A percentile compares a stretch with the other conserved stretches of the same genome.
These are phyloP conservation scores for Microplitis demolitor DNA, from an alignment of 1,140 invertebrate genomes.

Conservation along the genomic window DNA sequence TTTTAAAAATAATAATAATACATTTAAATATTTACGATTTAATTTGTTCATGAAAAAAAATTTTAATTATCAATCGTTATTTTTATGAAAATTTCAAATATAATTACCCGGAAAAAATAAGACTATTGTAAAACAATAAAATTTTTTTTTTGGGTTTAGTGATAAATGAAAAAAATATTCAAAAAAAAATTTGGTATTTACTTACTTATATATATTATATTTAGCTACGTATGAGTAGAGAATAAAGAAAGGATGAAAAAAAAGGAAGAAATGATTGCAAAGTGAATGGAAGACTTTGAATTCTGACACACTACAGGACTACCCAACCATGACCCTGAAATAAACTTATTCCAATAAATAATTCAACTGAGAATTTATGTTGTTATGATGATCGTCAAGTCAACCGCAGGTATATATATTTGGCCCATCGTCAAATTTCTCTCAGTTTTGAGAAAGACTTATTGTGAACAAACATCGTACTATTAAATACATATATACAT, in stretches of 20 bases:
- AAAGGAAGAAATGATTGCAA: background rate
- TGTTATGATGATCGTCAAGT: background rate
- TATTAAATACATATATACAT: background rate
- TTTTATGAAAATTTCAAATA: no score
- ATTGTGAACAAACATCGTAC: background rate
- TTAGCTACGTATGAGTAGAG: no score
- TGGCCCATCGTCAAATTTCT: background rate
- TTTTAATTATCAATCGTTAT: no score
- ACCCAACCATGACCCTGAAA: background rate
- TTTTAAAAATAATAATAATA: no score
- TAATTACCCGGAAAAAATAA: no score
- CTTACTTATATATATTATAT: background rate
- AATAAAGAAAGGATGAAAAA: background rate
- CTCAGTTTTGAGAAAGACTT: background rate
- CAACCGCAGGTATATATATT: background rate
- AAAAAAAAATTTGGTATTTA: background rate
- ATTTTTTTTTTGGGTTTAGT: no score
- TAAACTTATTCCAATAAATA: background rate
- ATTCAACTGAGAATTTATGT: background rate
- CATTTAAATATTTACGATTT: no score
- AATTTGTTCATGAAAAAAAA: no score
- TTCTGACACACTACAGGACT: background rate
- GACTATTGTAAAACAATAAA: no score
- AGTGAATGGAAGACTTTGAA: background rate
- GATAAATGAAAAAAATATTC: background rate